Percentiles rank a stretch among this genome's conserved stretches.
Evolutionary conservation across 2,797 vertebrate genomes (phyloP).

Genomic region (Corythornis leucogaster): DNA sequence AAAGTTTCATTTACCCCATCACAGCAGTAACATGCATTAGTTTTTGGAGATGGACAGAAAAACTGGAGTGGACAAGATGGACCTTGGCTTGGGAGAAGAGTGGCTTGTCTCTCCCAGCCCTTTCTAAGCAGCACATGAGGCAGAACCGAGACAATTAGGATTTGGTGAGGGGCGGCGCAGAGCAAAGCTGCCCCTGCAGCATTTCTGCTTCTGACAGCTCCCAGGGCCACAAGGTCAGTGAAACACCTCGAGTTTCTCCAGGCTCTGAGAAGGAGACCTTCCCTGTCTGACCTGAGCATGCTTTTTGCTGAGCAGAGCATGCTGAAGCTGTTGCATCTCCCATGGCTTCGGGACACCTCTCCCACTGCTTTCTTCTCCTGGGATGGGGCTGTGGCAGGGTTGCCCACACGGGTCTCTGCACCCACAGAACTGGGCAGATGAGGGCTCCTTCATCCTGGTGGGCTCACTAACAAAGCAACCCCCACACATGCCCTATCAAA

Average conservation of each 20-base stretch:
- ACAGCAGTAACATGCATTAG: not conserved
- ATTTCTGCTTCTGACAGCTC: not conserved
- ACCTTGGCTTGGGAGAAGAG: not conserved
- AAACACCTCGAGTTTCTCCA: not conserved
- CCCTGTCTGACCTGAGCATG: fast-evolving
- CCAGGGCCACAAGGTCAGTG: not conserved
- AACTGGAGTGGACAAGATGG: not conserved
- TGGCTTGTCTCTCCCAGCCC: not conserved
- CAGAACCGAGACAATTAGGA: not conserved
- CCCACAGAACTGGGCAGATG: fast-evolving
- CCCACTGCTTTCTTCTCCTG: fast-evolving
- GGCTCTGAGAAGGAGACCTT: not conserved
- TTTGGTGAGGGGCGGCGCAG: fast-evolving
- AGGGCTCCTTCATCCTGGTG: fast-evolving
- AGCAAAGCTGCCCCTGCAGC: not conserved
- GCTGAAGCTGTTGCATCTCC: not conserved
- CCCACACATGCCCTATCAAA: fast-evolving
- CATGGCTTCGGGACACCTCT: fast-evolving
- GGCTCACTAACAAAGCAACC: not conserved
- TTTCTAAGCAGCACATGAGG: not conserved
- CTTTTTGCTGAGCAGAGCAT: not conserved
- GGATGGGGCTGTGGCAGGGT: not conserved
- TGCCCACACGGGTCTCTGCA: not conserved
- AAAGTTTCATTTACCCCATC: conserved; percentile 29
- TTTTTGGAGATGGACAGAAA: not conserved